Base-by-base conservation (phyloP, 1,140 invertebrate species). In the Conus betulinus region DNA sequence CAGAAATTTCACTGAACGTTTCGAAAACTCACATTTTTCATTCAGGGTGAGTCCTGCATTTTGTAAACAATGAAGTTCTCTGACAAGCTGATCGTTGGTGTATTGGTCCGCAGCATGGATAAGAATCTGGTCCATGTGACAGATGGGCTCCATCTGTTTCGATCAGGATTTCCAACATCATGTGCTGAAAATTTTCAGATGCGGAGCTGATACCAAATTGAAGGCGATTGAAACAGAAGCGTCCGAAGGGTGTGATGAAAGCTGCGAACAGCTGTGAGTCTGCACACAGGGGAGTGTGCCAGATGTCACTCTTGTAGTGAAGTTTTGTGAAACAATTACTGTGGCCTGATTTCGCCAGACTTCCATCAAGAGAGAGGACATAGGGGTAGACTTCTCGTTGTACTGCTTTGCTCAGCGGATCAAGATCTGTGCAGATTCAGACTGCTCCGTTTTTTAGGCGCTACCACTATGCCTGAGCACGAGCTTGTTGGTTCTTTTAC, bases 121-220 rank as follows among this genome's bases (percentile, higher is more conserved):
- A 23, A 93, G 79, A 8, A 92, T 91, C 83, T 94, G 92, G 85
- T 94, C 93, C 13, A 91, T 90, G 78, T 88, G 87, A 39, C 76
- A 79, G 4, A 87, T 60, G 39, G 39, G 86, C 82, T n/a, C 84
- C 90, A 11, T 88, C 82, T 20, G 57, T 39, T 5, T 85, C 88
- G 67, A 85, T 57, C 0, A 93, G 55, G 17, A 91, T 84, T 85
- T 92, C 27, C 1, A 81, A 76, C 71, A 93, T 89, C 23, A 63
- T 88, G 15, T 87, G 74, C 25, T 90, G 84, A 39, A 91, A 93
- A 23, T 89, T 87, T 89, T 92, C 91, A 20, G 87, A 76, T 13
- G 85, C 90, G 13, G 78, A 86, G 15, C 88, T 85, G 8, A 96
- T 91, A 10, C 95, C 95, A 91, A 96, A 96, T 13, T 95, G 95